Evolutionary conservation across 1,140 invertebrate species (phyloP).

Genomic region (Pseudachorutes palmiensis): DNA sequence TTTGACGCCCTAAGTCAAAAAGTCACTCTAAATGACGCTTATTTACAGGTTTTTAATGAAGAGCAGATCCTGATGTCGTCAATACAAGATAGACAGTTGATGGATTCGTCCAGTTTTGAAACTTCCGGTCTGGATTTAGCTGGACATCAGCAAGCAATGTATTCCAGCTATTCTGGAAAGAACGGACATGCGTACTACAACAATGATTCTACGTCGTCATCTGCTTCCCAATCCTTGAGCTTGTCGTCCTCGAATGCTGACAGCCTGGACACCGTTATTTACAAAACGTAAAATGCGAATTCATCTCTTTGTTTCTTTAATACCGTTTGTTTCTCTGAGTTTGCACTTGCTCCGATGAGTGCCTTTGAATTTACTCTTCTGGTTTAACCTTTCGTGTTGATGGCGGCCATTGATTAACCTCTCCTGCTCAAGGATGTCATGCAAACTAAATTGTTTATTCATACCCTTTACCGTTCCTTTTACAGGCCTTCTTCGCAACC

Average conservation of each 20-base stretch:
- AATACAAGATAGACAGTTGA: slow-evolving; percentile 24
- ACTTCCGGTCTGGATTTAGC: slow-evolving; percentile 30
- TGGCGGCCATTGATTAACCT: too few species aligned
- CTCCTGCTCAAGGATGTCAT: too few species aligned
- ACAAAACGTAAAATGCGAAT: slow-evolving; percentile 37
- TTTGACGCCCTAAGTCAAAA: not conserved
- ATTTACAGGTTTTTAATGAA: slow-evolving; percentile 36
- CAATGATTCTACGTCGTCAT: slow-evolving; percentile 31
- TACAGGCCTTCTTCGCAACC: too few species aligned
- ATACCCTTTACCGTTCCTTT: too few species aligned
- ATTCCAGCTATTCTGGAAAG: not conserved
- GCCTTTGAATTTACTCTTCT: too few species aligned
- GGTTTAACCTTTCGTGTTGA: too few species aligned
- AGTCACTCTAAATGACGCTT: slow-evolving; percentile 1
- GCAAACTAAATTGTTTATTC: too few species aligned
- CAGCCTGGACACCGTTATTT: slow-evolving; percentile 37
- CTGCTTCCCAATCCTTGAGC: slow-evolving; percentile 29
- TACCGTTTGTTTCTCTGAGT: too few species aligned
- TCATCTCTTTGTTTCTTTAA: too few species aligned
- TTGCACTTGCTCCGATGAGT: too few species aligned
- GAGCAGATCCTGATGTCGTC: slow-evolving; percentile 35
- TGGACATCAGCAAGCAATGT: not conserved
- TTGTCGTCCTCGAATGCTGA: slow-evolving; percentile 35
- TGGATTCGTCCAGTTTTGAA: slow-evolving; percentile 26
- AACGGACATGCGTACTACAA: slow-evolving; percentile 17